Evolutionary conservation across 2,888 invertebrate genomes (phyloP), one percentile per base, ranked within the genome.

Genomic region (Nomada flava): DNA sequence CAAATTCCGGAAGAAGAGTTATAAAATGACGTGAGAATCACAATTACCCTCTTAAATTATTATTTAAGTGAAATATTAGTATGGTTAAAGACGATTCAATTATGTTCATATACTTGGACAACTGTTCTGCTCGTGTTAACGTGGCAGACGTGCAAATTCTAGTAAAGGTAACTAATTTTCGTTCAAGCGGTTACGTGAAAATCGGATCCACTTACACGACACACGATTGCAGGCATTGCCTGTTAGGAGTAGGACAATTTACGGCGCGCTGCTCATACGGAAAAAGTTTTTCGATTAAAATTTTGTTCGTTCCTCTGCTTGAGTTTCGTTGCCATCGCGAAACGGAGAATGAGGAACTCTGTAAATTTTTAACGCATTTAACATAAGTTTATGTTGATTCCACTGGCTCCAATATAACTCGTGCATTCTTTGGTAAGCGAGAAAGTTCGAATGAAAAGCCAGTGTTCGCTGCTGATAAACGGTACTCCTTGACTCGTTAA

Each of bases 261-360:
- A 57, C 62, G 42, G 15, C 65, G 64, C 71, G 70, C 60, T 79
- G 29, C 76, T 50, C 50, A 74, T 77, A 83, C 79, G 77, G 82
- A 81, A 76, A 91, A 92, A 91, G 90, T 92, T 92, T 91, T 91
- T 91, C 92, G 91, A 92, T 92, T 92, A 92, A 92, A 92, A 92
- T 92, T 91, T 90, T 90, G 87, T 88, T 90, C 83, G 83, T 83
- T 84, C 72, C 84, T 85, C 57, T 78, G 79, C 83, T 72, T 73
- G 79, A 88, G 85, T 88, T 90, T 85, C 86, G 82, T 85, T 7
- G 11, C 53, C 52, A 29, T 65, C 29, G 50, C 65, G 70, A 44
- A 20, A 55, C 53, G 53, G 50, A 20, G 53, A 53, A 62, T 42
- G 59, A 10, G 20, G 29, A n/a, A 20, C 42, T 15, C 13, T 11